These are phyloP conservation scores for Tachina lurida DNA, from an alignment of 2,888 invertebrate species.

Conservation along the genomic window DNA sequence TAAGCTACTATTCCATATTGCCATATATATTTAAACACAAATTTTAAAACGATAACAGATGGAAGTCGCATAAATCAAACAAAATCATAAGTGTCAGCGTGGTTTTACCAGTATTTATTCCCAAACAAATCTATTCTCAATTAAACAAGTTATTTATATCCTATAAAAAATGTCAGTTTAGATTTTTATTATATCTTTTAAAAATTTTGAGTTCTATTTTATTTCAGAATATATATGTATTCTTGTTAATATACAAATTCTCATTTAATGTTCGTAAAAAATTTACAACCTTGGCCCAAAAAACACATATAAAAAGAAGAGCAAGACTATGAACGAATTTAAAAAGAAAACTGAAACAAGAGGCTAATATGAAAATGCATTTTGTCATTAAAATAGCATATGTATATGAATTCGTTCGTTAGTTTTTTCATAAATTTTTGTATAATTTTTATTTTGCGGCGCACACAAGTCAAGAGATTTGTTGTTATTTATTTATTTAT, in stretches of 20 bases:
- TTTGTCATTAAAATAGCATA: slow-evolving; percentile 37
- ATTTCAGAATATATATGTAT: not conserved
- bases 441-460: slow-evolving; percentile 23
- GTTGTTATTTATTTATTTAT: not conserved
- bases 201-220: not conserved
- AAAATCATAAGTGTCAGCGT: not conserved
- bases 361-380: slow-evolving; percentile 42
- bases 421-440: slow-evolving; percentile 33
- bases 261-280: slow-evolving; percentile 34
- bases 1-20: too few species aligned
- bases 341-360: slow-evolving; percentile 2
- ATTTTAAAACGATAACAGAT: too few species aligned
- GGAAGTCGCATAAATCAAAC: not conserved
- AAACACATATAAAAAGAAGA: not conserved
- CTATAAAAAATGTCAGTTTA: slow-evolving; percentile 11
- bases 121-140: slow-evolving; percentile 2
- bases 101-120: not conserved
- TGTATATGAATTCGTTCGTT: not conserved
- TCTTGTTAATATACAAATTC: slow-evolving; percentile 13
- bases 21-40: too few species aligned
- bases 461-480: not conserved
- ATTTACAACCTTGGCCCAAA: slow-evolving; percentile 61
- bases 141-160: slow-evolving; percentile 15
- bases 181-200: slow-evolving; percentile 3
- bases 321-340: slow-evolving; percentile 11